phyloP scores from a whole-genome alignment of 1,140 invertebrate species.

The Epicauta chinensis region DNA sequence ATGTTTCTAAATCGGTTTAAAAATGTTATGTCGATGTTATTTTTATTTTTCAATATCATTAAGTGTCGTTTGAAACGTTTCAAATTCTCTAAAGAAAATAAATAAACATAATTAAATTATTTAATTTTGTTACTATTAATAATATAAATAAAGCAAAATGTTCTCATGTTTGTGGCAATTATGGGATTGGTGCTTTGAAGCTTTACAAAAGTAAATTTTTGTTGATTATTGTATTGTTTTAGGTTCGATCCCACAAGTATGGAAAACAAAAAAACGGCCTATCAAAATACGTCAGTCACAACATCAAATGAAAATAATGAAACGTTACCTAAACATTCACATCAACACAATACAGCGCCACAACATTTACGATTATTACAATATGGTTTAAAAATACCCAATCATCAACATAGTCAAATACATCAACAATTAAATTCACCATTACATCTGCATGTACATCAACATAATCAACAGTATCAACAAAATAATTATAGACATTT shows the following conservation, averaged over 20 bases:
- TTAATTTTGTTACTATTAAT: not conserved
- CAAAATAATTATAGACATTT: conserved; percentile 22
- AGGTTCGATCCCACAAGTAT: conserved; percentile 40
- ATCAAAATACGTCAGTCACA: conserved; percentile 27
- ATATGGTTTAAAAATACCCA: conserved; percentile 33
- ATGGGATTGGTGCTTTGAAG: conserved; percentile 55
- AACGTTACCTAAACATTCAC: conserved; percentile 29
- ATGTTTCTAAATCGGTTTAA: conserved; percentile 5
- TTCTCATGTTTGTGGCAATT: conserved; percentile 61
- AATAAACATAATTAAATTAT: not conserved
- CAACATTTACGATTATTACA: conserved; percentile 34
- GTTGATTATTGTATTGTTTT: conserved; percentile 11
- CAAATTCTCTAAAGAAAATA: not conserved
- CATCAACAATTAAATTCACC: conserved; percentile 26
- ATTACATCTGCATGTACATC: conserved; percentile 26
- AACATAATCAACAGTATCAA: conserved; percentile 29
- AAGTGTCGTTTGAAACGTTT: conserved; percentile 2
- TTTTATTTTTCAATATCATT: conserved; percentile 5
- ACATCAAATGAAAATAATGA: conserved; percentile 16
- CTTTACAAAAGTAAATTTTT: conserved; percentile 19
- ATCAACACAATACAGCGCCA: conserved; percentile 36
- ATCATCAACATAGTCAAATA: conserved; percentile 28
- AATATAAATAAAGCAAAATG: conserved; percentile 41
- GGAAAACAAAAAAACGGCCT: conserved; percentile 36
- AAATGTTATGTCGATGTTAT: conserved; percentile 8